A percentile compares a stretch with the other conserved stretches of the same genome.
Conservation (phyloP, 1,140 invertebrate genomes). For the Diuraphis noxia region DNA sequence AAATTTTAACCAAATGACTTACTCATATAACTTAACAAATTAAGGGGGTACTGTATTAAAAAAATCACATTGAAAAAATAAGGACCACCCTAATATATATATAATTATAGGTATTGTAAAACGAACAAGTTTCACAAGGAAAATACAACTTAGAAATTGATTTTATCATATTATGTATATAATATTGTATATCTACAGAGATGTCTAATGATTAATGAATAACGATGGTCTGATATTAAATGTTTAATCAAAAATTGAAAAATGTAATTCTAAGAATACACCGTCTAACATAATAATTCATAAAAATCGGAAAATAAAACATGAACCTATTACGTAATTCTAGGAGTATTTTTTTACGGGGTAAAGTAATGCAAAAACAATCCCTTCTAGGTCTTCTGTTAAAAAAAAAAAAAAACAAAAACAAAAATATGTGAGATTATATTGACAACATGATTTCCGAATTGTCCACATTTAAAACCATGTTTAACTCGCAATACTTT, state of each 20-base stretch:
- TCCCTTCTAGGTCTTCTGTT: too few relatives aligned
- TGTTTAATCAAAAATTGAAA: not conserved
- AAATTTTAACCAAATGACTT: too few relatives aligned
- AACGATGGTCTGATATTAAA: too few relatives aligned
- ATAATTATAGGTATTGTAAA: too few relatives aligned
- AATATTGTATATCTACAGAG: not conserved
- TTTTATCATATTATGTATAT: not conserved
- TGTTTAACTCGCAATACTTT: not conserved
- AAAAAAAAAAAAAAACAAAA: too few relatives aligned
- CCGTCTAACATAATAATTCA: not conserved
- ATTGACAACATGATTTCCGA: not conserved
- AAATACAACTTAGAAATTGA: not conserved
- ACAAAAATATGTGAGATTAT: too few relatives aligned
- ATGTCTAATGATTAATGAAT: not conserved
- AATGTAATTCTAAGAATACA: not conserved
- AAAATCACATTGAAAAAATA: too few relatives aligned
- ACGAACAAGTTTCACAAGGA: too few relatives aligned
- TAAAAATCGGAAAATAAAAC: not conserved
- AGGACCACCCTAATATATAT: too few relatives aligned
- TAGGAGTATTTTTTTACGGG: not conserved
- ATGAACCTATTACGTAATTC: not conserved
- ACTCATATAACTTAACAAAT: too few relatives aligned
- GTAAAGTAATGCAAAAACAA: too few relatives aligned
- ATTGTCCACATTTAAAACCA: not conserved
- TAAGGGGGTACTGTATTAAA: too few relatives aligned